Base-by-base conservation (phyloP, 2,797 vertebrate species). In the Cetoscarus ocellatus region DNA sequence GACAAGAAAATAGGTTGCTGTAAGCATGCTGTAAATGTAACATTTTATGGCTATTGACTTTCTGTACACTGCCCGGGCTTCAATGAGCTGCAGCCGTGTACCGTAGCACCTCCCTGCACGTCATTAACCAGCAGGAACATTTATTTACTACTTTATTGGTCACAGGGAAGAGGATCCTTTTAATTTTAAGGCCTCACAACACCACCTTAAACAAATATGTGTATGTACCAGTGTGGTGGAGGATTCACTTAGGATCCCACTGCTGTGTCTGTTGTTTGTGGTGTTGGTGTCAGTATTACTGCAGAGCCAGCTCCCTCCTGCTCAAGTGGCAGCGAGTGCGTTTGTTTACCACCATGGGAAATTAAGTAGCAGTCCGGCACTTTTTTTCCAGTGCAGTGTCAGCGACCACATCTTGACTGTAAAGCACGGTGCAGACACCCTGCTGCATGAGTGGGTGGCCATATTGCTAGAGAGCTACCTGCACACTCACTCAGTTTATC, bases 331-430 rank as follows among this genome's bases (percentile, higher is more conserved):
- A 64, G 72, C 44, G 61, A 56, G 67, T 45, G 71, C 57, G 82
- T 86, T 88, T 86, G 89, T 91, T 92, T 92, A 91, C 80, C 77
- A 75, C 87, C 88, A 43, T 27, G 91, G 90, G 92, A 93, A 93
- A 94, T 92, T 85, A 90, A 88, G 82, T n/a, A 83, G 81, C 85
- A 74, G 79, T 67, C 78, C 45, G 27, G 67, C 43, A 10, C 78
- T 87, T 83, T 86, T 89, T 47, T 47, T 50, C 77, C 74, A 86
- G 77, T 84, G 84, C 88, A 57, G 76, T 38, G 82, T 92, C 85
- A 91, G 92, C 87, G 71, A 67, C 76, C 68, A 8, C 80, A 76
- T 77, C 79, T 73, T 67, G 50, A 8, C 50, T 73, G 61, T 67
- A 57, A 52, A 70, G 73, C 70, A 15, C 3, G 40, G 79, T 17